These are phyloP conservation scores for Xiphophorus maculatus DNA, from an alignment of 2,113 vertebrate genomes.

Conservation along the genomic window DNA sequence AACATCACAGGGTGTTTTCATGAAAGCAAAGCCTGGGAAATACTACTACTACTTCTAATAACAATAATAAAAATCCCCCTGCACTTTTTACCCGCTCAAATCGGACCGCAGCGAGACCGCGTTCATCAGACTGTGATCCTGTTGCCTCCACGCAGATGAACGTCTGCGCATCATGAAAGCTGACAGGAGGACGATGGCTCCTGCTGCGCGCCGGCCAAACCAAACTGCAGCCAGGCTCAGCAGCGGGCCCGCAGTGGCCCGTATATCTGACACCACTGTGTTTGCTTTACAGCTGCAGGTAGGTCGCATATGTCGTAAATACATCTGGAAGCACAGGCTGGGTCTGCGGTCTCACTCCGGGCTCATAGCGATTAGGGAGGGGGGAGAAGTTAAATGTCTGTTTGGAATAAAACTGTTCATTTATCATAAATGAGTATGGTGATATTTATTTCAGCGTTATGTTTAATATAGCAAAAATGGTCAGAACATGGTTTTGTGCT, in stretches of 20 bases:
- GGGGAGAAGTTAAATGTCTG: too few relatives aligned
- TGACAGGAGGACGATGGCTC: slow-evolving; percentile 29
- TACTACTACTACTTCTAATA: neutral
- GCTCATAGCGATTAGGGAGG: neutral
- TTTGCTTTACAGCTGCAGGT: slow-evolving; percentile 46
- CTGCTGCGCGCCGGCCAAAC: slow-evolving; percentile 36
- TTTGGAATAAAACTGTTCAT: neutral
- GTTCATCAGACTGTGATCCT: slow-evolving; percentile 21
- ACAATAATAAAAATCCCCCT: neutral
- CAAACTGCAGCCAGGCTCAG: slow-evolving; percentile 37
- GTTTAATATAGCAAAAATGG: neutral
- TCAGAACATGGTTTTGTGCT: neutral
- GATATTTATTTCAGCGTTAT: neutral
- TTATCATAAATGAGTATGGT: neutral
- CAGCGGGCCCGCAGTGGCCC: slow-evolving; percentile 15
- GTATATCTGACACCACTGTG: slow-evolving; percentile 49
- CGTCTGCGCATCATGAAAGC: slow-evolving; percentile 36
- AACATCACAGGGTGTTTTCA: neutral
- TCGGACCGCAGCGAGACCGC: neutral
- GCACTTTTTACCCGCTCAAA: slow-evolving; percentile 4
- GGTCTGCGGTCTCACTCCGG: neutral
- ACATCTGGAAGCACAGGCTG: slow-evolving; percentile 9
- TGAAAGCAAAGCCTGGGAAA: neutral
- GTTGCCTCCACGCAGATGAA: slow-evolving; percentile 29
- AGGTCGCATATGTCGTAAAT: slow-evolving; percentile 40